Conservation (phyloP, 1,140 invertebrate species). For the Diabrotica virgifera region DNA sequence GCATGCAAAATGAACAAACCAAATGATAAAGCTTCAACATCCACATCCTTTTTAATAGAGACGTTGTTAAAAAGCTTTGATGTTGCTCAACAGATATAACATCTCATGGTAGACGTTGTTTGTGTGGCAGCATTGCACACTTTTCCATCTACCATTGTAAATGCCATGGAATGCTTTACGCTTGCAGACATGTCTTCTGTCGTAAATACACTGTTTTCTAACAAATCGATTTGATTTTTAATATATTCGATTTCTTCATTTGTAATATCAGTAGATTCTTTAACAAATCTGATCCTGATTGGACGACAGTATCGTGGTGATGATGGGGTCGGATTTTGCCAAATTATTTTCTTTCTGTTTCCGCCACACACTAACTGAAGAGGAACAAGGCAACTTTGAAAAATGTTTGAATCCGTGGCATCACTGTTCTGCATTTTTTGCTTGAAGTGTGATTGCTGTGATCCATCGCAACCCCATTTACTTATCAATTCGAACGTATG, state of each 20-base stretch:
- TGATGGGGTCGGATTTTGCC: constrained; percentile 40
- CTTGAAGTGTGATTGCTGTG: constrained; percentile 27
- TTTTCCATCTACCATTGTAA: constrained; percentile 48
- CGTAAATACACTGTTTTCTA: constrained; percentile 4
- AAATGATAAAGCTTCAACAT: too few relatives aligned
- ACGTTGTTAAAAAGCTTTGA: constrained; percentile 45
- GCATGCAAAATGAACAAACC: too few relatives aligned
- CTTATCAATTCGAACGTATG: not conserved
- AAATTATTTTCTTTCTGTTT: constrained; percentile 34
- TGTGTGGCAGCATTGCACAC: constrained; percentile 46
- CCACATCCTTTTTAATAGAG: too few relatives aligned
- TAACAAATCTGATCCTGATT: constrained; percentile 39
- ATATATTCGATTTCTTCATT: constrained; percentile 35
- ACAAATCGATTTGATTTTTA: constrained; percentile 13
- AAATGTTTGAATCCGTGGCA: constrained; percentile 38
- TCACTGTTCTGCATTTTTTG: constrained; percentile 39
- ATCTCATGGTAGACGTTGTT: constrained; percentile 41
- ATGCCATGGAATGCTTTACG: constrained; percentile 35
- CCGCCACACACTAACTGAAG: constrained; percentile 36
- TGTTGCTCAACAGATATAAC: constrained; percentile 44
- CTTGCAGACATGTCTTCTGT: constrained; percentile 9
- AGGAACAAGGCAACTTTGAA: constrained; percentile 42
- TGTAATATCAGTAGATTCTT: constrained; percentile 37
- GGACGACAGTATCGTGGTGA: constrained; percentile 41
- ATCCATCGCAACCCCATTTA: constrained; percentile 5